These are phyloP conservation scores for Synergus laeviventris DNA, from an alignment of 2,888 invertebrate species.

Conservation along the genomic window DNA sequence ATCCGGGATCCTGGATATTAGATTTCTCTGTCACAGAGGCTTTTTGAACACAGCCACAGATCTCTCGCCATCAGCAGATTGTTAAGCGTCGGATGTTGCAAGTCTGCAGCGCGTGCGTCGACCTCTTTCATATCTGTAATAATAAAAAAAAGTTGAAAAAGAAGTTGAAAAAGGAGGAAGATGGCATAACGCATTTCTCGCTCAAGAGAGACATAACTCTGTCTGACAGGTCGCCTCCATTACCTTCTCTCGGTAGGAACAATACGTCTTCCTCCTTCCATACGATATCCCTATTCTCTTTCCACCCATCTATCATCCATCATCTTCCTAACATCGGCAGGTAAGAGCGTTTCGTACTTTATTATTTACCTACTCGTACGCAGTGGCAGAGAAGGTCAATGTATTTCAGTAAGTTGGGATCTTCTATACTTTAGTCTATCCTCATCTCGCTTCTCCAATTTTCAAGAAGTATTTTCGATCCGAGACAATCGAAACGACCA, in stretches of 20 bases:
- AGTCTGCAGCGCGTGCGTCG: constrained; percentile 19
- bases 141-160: constrained; percentile 49
- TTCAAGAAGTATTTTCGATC: constrained; percentile 15
- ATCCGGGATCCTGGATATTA: constrained; percentile 26
- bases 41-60: constrained; percentile 8
- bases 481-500: background rate
- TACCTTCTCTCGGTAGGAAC: constrained; percentile 66
- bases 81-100: constrained; percentile 21
- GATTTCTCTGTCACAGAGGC: constrained; percentile 12
- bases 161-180: constrained; percentile 22
- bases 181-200: constrained; percentile 60
- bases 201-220: constrained; percentile 64
- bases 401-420: constrained; percentile 5
- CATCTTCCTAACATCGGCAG: constrained; percentile 63
- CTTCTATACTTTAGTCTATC: background rate
- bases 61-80: constrained; percentile 47
- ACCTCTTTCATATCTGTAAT: constrained; percentile 53
- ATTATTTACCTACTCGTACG: constrained; percentile 58
- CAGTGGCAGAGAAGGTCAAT: constrained; percentile 18
- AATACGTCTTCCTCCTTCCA: constrained; percentile 62
- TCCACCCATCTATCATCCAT: constrained; percentile 59
- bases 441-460: constrained; percentile 2
- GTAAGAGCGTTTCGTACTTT: constrained; percentile 60
- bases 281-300: constrained; percentile 43
- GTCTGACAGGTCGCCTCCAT: constrained; percentile 68